Percentiles rank a stretch among this genome's conserved stretches.
Conservation (phyloP, 2,888 invertebrate genomes). For the Lasiommata megera region DNA sequence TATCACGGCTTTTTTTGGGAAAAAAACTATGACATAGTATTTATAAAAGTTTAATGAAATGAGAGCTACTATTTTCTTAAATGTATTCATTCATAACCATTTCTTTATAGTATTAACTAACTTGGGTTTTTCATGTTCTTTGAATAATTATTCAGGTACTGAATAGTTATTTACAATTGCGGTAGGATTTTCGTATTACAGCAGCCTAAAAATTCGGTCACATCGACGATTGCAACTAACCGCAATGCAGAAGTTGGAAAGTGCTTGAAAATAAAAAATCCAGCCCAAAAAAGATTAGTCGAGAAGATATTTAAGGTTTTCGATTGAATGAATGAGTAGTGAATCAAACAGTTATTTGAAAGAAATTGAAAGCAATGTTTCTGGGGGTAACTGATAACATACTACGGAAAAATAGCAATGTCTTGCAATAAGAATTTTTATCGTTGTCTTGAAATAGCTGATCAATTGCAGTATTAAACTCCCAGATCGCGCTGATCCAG, state of each 20-base stretch:
- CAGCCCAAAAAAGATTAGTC: neutral
- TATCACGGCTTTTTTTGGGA: too few relatives aligned
- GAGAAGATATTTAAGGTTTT: neutral
- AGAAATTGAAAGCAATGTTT: neutral
- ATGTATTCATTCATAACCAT: too few relatives aligned
- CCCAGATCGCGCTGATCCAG: too few relatives aligned
- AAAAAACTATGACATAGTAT: too few relatives aligned
- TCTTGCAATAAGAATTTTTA: too few relatives aligned
- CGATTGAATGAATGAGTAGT: neutral
- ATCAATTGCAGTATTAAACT: too few relatives aligned
- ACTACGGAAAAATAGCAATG: too few relatives aligned
- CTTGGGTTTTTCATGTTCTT: neutral
- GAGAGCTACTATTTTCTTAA: too few relatives aligned
- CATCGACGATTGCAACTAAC: constrained; percentile 24
- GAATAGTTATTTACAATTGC: constrained; percentile 15
- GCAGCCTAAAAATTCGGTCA: constrained; percentile 26
- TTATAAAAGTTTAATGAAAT: too few relatives aligned
- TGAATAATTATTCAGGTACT: constrained; percentile 7
- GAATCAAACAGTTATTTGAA: neutral
- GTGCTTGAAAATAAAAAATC: constrained; percentile 11
- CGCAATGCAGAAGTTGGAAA: constrained; percentile 28
- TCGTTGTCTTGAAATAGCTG: too few relatives aligned
- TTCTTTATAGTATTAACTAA: too few relatives aligned
- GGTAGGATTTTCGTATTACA: constrained; percentile 12
- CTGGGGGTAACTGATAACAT: too few relatives aligned